These are phyloP conservation scores for Peromyscus aztecus DNA, from an alignment of 2,797 vertebrate genomes.

Conservation along the genomic window DNA sequence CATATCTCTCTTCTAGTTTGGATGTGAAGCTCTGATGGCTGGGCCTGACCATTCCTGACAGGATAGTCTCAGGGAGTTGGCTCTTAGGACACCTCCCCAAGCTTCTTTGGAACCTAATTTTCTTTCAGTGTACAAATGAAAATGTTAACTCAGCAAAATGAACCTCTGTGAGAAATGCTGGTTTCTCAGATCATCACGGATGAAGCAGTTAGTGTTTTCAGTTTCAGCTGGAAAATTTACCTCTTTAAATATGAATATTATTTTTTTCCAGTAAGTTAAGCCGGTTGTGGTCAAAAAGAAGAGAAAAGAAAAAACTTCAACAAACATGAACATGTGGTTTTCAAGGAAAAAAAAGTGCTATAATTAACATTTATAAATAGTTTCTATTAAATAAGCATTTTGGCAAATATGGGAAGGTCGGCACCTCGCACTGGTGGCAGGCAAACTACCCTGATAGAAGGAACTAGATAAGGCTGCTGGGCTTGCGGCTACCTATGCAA, in stretches of 20 bases:
- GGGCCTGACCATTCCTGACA: constrained; percentile 34
- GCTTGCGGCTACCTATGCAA: constrained; percentile 79
- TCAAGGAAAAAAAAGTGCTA: constrained; percentile 86
- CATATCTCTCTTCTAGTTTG: background rate
- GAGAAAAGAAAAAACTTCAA: constrained; percentile 86
- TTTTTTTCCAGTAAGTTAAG: constrained; percentile 89
- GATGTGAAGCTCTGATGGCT: background rate
- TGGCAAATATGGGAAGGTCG: constrained; percentile 69
- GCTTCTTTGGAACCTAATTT: constrained; percentile 71
- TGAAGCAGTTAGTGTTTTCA: constrained; percentile 88
- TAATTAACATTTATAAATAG: constrained; percentile 78
- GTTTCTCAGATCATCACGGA: constrained; percentile 87
- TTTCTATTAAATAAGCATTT: constrained; percentile 83
- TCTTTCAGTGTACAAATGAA: constrained; percentile 69
- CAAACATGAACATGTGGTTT: constrained; percentile 85
- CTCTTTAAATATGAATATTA: constrained; percentile 85
- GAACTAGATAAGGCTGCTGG: constrained; percentile 38
- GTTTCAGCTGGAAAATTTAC: constrained; percentile 90
- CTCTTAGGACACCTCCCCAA: background rate
- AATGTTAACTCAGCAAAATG: constrained; percentile 86
- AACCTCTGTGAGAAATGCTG: constrained; percentile 86
- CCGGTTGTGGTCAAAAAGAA: constrained; percentile 87
- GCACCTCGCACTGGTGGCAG: constrained; percentile 54
- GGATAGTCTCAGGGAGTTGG: background rate
- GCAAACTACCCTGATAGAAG: constrained; percentile 51